Evolutionary conservation across 2,797 vertebrate genomes (phyloP), one percentile per base, ranked within the genome.

Genomic region (Pygocentrus nattereri): DNA sequence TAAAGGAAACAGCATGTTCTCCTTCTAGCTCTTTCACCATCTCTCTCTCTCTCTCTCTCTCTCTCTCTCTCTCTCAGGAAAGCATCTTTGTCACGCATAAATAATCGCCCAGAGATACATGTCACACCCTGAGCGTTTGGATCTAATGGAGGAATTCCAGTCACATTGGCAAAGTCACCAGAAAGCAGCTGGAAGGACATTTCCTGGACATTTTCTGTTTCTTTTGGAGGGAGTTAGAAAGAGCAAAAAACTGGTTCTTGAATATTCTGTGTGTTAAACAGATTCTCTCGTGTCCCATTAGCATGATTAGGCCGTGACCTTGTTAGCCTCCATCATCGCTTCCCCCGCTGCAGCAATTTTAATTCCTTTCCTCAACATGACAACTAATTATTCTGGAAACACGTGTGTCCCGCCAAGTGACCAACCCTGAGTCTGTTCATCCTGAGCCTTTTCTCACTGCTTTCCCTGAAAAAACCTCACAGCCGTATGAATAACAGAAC

Each of bases 241-340:
- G 58, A 67, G 49, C n/a, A 31, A 76, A 69, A n/a, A 59, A 76
- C 61, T 49, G 34, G 16, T 44, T 30, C 16, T n/a, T 30, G 81
- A 68, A 82, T 77, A 56, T 50, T 59, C 23, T 44, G 30, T 75
- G 74, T 85, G 81, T 83, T 83, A 78, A 83, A 72, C 75, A 73
- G 75, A 83, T 78, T 83, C 79, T 79, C 78, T 83, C 67, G 73
- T 78, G 79, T 76, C 82, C 77, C 78, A 83, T 81, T 84, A 86
- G 79, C 64, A 78, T 79, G 75, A 86, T 72, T 81, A 81, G 79
- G 77, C 75, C 79, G 59, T 84, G 85, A 86, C 79, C 82, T 86
- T 86, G 82, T 75, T 84, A 81, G 71, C 71, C 70, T 64, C 71
- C 78, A 84, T 83, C 76, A 72, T 67, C 58, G 65, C 77, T 83